Conservation (phyloP, 2,888 invertebrate species). For the Drosophila flavopinicola region DNA sequence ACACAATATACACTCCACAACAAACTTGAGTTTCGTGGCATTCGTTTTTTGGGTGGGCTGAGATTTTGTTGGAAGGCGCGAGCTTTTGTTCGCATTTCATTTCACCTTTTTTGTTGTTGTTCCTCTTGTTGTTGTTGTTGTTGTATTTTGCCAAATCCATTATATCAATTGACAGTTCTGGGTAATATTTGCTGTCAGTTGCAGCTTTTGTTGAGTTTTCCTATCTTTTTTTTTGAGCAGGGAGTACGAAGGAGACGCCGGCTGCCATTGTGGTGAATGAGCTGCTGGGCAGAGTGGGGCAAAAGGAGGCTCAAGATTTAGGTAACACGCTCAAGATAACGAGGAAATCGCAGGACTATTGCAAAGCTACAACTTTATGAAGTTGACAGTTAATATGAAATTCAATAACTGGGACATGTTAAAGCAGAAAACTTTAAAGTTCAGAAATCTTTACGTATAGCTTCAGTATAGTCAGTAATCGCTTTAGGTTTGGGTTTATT, state of each 20-base stretch:
- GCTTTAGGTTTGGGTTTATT: not conserved
- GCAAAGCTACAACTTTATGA: not conserved
- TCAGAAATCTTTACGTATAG: not conserved
- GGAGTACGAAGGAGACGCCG: conserved; percentile 28
- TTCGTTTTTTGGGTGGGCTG: conserved; percentile 28
- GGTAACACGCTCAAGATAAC: conserved; percentile 30
- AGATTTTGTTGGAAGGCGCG: conserved; percentile 50
- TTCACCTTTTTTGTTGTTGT: conserved; percentile 48
- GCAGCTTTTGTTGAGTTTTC: conserved; percentile 77
- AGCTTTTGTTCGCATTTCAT: conserved; percentile 75
- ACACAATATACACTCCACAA: conserved; percentile 50
- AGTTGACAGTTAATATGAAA: conserved; percentile 10
- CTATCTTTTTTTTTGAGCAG: conserved; percentile 17
- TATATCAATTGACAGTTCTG: conserved; percentile 84
- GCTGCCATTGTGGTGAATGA: conserved; percentile 27
- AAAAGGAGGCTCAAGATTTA: conserved; percentile 25
- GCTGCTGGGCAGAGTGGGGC: conserved; percentile 5
- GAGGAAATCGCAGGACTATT: conserved; percentile 16
- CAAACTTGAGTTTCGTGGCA: conserved; percentile 58
- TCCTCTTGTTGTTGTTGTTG: conserved; percentile 45
- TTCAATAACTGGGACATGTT: not conserved
- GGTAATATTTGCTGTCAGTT: conserved; percentile 84
- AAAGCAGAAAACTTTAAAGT: not conserved
- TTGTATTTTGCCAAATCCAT: conserved; percentile 81
- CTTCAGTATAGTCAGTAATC: not conserved